phyloP scores from a whole-genome alignment of 2,113 vertebrate genomes.

The Anhinga rufa region DNA sequence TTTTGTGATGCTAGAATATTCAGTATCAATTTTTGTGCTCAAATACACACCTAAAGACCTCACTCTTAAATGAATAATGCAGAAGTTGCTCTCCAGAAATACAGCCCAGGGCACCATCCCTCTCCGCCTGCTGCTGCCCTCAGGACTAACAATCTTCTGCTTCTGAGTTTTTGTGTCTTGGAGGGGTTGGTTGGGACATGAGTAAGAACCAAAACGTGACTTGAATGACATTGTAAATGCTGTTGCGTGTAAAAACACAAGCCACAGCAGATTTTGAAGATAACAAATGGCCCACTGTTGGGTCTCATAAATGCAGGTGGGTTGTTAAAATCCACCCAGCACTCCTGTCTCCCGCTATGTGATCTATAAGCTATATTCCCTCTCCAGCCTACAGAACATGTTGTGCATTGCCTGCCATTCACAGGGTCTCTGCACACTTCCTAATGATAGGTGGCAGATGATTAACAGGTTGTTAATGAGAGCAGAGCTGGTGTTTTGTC shows the following conservation, averaged over 20 bases:
- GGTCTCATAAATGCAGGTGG: background rate
- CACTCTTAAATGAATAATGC: background rate
- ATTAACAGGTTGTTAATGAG: slow-evolving; percentile 11
- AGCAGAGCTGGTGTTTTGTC: background rate
- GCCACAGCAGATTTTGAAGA: background rate
- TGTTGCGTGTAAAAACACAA: background rate
- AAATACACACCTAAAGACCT: background rate
- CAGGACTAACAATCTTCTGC: background rate
- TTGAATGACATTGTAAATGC: background rate
- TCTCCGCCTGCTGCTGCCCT: background rate
- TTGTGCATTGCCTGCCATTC: background rate
- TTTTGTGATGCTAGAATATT: background rate
- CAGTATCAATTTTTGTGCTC: background rate
- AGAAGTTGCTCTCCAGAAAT: background rate
- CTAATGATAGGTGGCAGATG: rapidly evolving
- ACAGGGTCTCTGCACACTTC: background rate
- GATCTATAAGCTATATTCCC: background rate
- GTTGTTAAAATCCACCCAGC: background rate
- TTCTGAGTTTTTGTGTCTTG: background rate
- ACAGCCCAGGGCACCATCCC: background rate
- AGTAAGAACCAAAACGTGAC: background rate
- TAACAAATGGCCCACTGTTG: background rate
- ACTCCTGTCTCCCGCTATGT: background rate
- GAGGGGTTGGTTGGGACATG: background rate
- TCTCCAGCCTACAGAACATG: background rate